These are phyloP conservation scores for Papilio polyxenes DNA, from an alignment of 1,140 invertebrate genomes.

Conservation along the genomic window DNA sequence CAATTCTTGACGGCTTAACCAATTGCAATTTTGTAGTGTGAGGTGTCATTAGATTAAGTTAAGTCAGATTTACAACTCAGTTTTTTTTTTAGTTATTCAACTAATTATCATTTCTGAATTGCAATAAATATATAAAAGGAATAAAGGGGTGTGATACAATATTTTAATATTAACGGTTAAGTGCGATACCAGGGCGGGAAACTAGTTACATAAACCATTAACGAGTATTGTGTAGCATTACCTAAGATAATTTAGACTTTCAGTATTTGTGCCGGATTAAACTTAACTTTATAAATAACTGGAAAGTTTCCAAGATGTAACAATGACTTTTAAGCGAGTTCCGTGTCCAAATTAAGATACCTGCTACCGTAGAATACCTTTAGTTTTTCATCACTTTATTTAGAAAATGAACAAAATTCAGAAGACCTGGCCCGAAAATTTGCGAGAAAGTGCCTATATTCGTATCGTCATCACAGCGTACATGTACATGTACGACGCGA, in stretches of 20 bases:
- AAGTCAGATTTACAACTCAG: too few species aligned
- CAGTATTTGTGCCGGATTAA: neutral
- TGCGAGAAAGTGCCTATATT: too few species aligned
- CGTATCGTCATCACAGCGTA: too few species aligned
- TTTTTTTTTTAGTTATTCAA: too few species aligned
- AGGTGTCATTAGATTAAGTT: too few species aligned
- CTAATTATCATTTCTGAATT: too few species aligned
- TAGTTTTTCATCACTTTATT: slow-evolving; percentile 48
- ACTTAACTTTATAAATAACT: slow-evolving; percentile 47
- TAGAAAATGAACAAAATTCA: slow-evolving; percentile 37
- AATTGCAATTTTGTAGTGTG: too few species aligned
- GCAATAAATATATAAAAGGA: too few species aligned
- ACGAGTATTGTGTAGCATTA: neutral
- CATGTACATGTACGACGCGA: too few species aligned
- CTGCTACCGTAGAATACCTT: slow-evolving; percentile 40
- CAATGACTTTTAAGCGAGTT: slow-evolving; percentile 46
- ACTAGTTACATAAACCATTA: neutral
- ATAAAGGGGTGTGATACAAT: too few species aligned
- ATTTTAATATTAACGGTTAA: neutral
- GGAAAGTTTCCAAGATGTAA: slow-evolving; percentile 47
- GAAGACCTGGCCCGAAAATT: too few species aligned
- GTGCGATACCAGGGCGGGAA: neutral
- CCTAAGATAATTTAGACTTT: slow-evolving; percentile 14
- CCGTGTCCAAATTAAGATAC: slow-evolving; percentile 41
- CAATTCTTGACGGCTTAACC: too few species aligned